A percentile compares a stretch with the other conserved stretches of the same genome.
phyloP scores from a whole-genome alignment of 2,797 vertebrate genomes.

The Oophaga sylvatica region DNA sequence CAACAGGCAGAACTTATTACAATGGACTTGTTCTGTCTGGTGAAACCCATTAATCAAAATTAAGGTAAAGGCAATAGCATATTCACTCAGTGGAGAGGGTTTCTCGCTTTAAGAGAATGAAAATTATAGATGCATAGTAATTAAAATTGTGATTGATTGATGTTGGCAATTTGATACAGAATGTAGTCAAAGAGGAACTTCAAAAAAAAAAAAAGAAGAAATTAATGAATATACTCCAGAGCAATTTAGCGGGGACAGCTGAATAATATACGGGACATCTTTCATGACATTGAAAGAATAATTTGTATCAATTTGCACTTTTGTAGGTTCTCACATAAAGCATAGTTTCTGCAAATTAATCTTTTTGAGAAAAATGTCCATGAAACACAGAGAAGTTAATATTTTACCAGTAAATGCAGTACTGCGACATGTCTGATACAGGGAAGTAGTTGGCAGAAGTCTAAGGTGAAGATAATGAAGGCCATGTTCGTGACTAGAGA shows the following conservation, averaged over 20 bases:
- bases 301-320: slow-evolving; percentile 8
- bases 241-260: slow-evolving; percentile 34
- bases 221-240: slow-evolving; percentile 24
- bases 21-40: not conserved
- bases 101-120: not conserved
- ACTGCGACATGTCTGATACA: not conserved
- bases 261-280: slow-evolving; percentile 30
- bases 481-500: not conserved
- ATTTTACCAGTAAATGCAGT: not conserved
- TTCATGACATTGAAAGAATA: slow-evolving; percentile 37
- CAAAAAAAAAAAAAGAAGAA: slow-evolving; percentile 37
- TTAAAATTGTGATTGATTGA: slow-evolving; percentile 50
- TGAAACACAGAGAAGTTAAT: not conserved
- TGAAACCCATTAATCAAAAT: slow-evolving; percentile 17
- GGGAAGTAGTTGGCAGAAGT: not conserved
- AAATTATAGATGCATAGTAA: slow-evolving; percentile 32
- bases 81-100: not conserved
- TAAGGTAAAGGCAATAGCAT: not conserved
- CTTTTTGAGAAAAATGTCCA: not conserved
- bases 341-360: not conserved
- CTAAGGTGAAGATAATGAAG: not conserved
- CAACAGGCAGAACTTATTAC: not conserved
- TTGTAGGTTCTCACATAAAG: not conserved
- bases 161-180: slow-evolving; percentile 46
- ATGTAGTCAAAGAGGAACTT: slow-evolving; percentile 36